These are phyloP conservation scores for Channa maculata DNA, from an alignment of 2,113 vertebrate genomes.

Conservation along the genomic window DNA sequence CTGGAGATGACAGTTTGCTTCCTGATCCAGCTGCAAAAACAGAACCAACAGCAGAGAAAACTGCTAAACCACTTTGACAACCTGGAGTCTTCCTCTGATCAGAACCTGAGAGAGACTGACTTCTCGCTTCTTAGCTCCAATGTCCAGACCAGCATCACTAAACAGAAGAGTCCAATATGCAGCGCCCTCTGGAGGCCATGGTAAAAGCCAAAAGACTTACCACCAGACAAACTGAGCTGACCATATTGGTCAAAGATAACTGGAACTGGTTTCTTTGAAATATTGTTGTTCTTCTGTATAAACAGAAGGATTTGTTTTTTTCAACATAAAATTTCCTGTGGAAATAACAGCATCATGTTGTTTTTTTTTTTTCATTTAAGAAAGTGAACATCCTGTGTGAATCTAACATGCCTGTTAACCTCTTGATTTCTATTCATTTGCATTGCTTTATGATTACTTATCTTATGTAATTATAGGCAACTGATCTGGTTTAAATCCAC, in stretches of 20 bases:
- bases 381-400: conserved; percentile 25
- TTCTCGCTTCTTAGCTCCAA: conserved; percentile 27
- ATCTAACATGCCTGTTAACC: conserved; percentile 32
- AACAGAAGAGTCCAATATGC: conserved; percentile 47
- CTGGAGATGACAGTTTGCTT: conserved; percentile 74
- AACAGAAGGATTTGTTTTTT: conserved; percentile 20
- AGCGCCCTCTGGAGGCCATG: conserved; percentile 69
- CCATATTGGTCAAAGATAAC: conserved; percentile 39
- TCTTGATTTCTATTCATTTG: too few relatives aligned
- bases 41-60: conserved; percentile 20
- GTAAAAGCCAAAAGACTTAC: conserved; percentile 43
- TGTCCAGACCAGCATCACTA: conserved; percentile 23
- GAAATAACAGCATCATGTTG: conserved; percentile 28
- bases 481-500: conserved; percentile 29
- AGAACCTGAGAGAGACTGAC: conserved; percentile 32
- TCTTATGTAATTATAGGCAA: not conserved
- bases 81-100: conserved; percentile 32
- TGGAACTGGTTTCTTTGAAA: conserved; percentile 15
- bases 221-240: conserved; percentile 10
- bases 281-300: conserved; percentile 43
- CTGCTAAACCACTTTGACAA: conserved; percentile 52
- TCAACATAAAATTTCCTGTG: conserved; percentile 20
- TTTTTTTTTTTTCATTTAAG: conserved; percentile 40
- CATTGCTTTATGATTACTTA: not conserved
- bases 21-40: conserved; percentile 51